Percentiles rank a stretch among this genome's conserved stretches.
Conservation (phyloP, 1,140 invertebrate species). For the Papilio dardanus region DNA sequence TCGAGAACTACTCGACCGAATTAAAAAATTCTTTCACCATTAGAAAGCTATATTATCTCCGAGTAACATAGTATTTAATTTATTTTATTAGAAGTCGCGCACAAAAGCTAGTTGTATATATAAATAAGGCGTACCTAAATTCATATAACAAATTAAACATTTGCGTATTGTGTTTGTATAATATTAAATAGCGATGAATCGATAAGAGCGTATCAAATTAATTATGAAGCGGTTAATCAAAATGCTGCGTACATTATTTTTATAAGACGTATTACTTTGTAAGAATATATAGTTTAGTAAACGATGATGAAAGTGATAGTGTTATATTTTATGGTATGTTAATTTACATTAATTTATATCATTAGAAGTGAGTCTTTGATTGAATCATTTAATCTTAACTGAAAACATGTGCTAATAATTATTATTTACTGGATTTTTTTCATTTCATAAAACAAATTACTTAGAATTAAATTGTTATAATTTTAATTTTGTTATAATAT, state of each 20-base stretch:
- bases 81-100: too few species aligned
- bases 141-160: background rate
- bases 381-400: background rate
- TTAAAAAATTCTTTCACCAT: too few species aligned
- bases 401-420: background rate
- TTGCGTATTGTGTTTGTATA: background rate
- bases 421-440: background rate
- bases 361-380: background rate
- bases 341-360: conserved; percentile 9
- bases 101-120: too few species aligned
- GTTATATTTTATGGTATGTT: conserved; percentile 14
- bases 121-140: background rate
- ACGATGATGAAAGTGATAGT: conserved; percentile 19
- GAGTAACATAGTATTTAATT: too few species aligned
- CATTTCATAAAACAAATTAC: background rate
- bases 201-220: background rate
- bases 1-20: too few species aligned
- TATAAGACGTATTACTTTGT: background rate
- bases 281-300: background rate
- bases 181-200: conserved; percentile 8
- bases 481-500: too few species aligned
- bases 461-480: background rate
- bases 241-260: conserved; percentile 7
- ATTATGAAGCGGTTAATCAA: conserved; percentile 24
- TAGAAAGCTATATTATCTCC: too few species aligned